Evolutionary conservation across 1,140 invertebrate genomes (phyloP).

Genomic region (Bombus waltoni): DNA sequence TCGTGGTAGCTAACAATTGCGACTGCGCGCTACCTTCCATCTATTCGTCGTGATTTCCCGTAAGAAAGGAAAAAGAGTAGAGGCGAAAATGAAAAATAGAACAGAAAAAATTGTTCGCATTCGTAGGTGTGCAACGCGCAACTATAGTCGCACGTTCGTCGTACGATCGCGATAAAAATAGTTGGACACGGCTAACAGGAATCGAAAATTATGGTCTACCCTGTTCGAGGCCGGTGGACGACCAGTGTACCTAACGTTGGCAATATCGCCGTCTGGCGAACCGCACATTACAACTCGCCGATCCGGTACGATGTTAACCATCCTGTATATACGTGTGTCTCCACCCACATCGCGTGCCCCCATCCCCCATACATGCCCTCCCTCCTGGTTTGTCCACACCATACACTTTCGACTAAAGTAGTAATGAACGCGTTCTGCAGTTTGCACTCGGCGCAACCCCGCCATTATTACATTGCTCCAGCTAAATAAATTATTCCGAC

Average conservation of each 20-base stretch:
- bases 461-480: slow-evolving; percentile 77
- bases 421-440: slow-evolving; percentile 76
- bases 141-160: too few relatives aligned
- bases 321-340: slow-evolving; percentile 12
- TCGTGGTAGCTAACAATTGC: slow-evolving; percentile 14
- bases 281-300: slow-evolving; percentile 49
- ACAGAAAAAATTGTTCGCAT: neutral
- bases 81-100: too few relatives aligned
- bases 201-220: slow-evolving; percentile 40
- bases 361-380: neutral
- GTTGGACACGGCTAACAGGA: slow-evolving; percentile 29
- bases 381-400: slow-evolving; percentile 53
- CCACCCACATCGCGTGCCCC: slow-evolving; percentile 13
- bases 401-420: slow-evolving; percentile 60
- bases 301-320: slow-evolving; percentile 43
- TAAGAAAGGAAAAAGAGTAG: too few relatives aligned
- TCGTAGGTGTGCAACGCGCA: neutral
- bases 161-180: slow-evolving; percentile 17
- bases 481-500: slow-evolving; percentile 78
- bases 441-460: slow-evolving; percentile 67
- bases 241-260: slow-evolving; percentile 42
- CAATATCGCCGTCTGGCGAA: slow-evolving; percentile 69
- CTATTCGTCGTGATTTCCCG: neutral
- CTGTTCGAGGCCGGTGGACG: neutral
- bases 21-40: neutral